Evolutionary conservation across 2,113 vertebrate genomes (phyloP), one percentile per base, ranked within the genome.

Genomic region (Polypterus bichir): DNA sequence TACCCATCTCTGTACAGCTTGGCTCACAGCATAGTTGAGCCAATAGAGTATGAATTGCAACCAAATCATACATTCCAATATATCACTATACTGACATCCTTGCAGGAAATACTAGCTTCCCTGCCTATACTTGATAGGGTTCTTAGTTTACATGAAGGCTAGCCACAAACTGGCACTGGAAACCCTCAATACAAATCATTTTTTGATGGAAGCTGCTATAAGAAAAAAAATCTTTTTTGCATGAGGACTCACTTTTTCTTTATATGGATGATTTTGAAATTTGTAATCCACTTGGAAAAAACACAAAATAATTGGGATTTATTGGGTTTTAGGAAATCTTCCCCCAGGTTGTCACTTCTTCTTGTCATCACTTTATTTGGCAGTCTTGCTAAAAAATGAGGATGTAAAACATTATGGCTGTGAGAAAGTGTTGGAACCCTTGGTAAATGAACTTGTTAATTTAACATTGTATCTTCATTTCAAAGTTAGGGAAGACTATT

Each of bases 231-330:
- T 46, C 3, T 66, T 54, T 52, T 69, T 7, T 46, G 63, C 4
- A 54, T 6, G 27, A 27, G 27, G 59, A 5, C 11, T 46, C 46
- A 64, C 51, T 7, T 4, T 57, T 51, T 1, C 47, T 65, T 62
- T 55, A 65, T 6, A 65, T 57, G 5, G 46, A 49, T 9, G 54
- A 64, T 45, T 60, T 54, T 65, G 63, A 65, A 48, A 46, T 65
- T 10, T 64, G 66, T 7, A 69, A 68, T 64, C 64, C 64, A 4
- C 61, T 71, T 3, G 66, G 61, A 71, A 68, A 59, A 66, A 64
- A 27, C 64, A 68, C 6, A 64, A 69, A 4, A 11, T 66, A n/a
- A 59, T 52, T 11, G 62, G 56, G 27, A 57, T 70, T 5, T 68
- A 65, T 48, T 67, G 63, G 63, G 62, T 69, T 7, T 61, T 27